phyloP scores from a whole-genome alignment of 1,140 invertebrate genomes.

The Drosophila orena region DNA sequence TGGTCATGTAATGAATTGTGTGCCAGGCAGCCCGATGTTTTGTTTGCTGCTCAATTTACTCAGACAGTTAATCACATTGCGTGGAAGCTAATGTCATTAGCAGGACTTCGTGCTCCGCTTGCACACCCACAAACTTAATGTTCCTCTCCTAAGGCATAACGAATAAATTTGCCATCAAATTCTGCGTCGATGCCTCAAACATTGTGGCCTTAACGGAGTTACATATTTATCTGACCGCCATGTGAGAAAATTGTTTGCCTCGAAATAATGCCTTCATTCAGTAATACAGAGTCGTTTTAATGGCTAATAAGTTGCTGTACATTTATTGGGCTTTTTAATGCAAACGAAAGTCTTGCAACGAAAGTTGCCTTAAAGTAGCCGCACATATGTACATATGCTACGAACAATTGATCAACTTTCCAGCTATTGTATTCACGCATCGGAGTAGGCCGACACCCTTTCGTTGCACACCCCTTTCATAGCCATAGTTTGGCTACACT shows the following conservation, averaged over 20 bases:
- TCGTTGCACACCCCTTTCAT: constrained; percentile 1
- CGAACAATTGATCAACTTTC: constrained; percentile 46
- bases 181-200: constrained; percentile 15
- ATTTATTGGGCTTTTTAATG: neutral
- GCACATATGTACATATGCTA: constrained; percentile 6
- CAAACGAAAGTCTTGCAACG: constrained; percentile 22
- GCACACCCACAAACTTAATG: constrained; percentile 6
- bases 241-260: neutral
- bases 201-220: constrained; percentile 15
- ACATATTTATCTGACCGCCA: neutral
- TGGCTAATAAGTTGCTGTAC: neutral
- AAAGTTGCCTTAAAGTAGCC: constrained; percentile 19
- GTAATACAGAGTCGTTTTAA: neutral
- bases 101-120: constrained; percentile 23
- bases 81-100: constrained; percentile 51
- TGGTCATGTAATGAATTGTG: constrained; percentile 62
- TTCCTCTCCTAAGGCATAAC: neutral
- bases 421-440: constrained; percentile 28
- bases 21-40: constrained; percentile 44
- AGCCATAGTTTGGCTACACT: constrained; percentile 15
- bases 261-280: neutral
- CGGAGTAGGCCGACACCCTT: constrained; percentile 23
- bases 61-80: constrained; percentile 54
- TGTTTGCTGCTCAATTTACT: constrained; percentile 51
- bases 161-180: constrained; percentile 27